Percentiles rank a stretch among this genome's conserved stretches.
Evolutionary conservation across 2,113 vertebrate species (phyloP).

Genomic region (Corvus moneduloides): DNA sequence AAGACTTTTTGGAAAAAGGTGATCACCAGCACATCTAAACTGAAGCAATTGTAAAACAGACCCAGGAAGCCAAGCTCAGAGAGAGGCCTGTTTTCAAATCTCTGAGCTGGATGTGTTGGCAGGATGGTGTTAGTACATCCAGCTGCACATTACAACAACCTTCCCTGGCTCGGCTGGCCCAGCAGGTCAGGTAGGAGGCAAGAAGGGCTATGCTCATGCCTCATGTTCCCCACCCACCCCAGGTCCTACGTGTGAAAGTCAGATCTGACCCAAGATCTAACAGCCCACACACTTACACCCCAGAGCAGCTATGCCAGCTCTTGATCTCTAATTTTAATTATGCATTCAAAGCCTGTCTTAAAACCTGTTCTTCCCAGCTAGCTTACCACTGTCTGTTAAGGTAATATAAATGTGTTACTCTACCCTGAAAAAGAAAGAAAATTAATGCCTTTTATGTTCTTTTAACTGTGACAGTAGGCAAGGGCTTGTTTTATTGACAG

Average conservation of each 20-base stretch:
- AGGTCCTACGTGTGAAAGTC: background rate
- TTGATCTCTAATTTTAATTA: background rate
- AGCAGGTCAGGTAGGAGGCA: background rate
- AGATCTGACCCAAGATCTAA: background rate
- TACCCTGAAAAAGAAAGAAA: background rate
- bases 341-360: background rate
- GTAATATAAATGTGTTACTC: background rate
- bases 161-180: background rate
- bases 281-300: background rate
- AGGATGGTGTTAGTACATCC: background rate
- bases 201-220: fast-evolving
- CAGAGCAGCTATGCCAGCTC: background rate
- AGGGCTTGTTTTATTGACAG: background rate
- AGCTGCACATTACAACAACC: background rate
- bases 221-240: fast-evolving
- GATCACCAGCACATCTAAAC: background rate
- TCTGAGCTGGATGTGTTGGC: background rate
- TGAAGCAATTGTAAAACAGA: background rate
- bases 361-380: background rate
- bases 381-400: background rate
- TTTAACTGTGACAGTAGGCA: background rate
- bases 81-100: background rate
- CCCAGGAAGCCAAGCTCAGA: background rate
- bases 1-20: background rate
- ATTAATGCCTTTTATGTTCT: background rate